Base-by-base conservation (phyloP, 2,888 invertebrate genomes). In the Argyra leucocephala region DNA sequence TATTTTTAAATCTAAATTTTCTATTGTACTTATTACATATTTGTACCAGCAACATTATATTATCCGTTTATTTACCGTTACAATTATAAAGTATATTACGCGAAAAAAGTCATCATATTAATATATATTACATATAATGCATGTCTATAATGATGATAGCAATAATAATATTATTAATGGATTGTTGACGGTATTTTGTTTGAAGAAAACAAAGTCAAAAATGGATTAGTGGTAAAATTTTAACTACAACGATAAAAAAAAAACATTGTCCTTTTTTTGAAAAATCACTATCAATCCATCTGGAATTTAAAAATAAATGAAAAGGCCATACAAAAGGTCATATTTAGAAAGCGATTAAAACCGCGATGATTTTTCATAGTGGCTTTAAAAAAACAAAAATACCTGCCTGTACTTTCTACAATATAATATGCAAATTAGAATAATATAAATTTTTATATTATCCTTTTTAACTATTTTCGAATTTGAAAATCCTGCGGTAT, bases 51-150 rank as follows among this genome's bases (percentile, higher is more conserved):
- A 18, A 48, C n/a, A 48, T 15, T 48, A 48, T 18, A 48, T 48
- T 48, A 48, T 18, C 48, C 48, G 48, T 18, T 15, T 48, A 48
- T 48, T 15, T 48, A 48, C 48, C 48, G 48, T 48, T 48, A 48
- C 7, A 6, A 31, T 12, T 31, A 31, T 31, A 10, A 31, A 31
- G 12, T 48, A 48, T 48, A 48, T 48, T 48, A 48, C 48, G 48
- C 48, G 48, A 48, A 48, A 48, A 48, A 48, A 48, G 48, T 48
- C 48, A 48, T 48, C n/a, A 48, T n/a, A n/a, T n/a, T n/a, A n/a
- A n/a, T n/a, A n/a, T n/a, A n/a, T n/a, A n/a, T n/a, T n/a, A n/a
- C n/a, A n/a, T n/a, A n/a, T n/a, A n/a, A n/a, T n/a, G n/a, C 15
- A 48, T 48, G 12, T 48, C 18, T 2, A 48, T 48, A 15, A 37